These are phyloP conservation scores for Hemithea aestivaria DNA, from an alignment of 2,888 invertebrate species.

Conservation along the genomic window DNA sequence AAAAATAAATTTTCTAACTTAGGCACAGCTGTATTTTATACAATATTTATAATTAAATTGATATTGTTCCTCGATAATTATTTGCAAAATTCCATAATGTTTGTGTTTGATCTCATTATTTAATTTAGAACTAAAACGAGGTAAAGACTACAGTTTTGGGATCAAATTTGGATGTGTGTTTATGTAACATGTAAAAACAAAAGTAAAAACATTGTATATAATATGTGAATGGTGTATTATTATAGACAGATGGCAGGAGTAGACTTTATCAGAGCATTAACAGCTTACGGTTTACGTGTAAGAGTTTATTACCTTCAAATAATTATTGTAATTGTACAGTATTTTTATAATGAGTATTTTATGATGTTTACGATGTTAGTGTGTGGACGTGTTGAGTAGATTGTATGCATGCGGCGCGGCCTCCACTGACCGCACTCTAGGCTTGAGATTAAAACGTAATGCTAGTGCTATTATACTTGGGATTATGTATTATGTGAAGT, in stretches of 20 bases:
- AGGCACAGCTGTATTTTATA: constrained; percentile 40
- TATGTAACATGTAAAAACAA: constrained; percentile 69
- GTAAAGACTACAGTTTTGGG: constrained; percentile 78
- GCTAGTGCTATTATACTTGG: constrained; percentile 68
- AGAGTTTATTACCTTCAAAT: constrained; percentile 72
- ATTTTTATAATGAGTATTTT: constrained; percentile 77
- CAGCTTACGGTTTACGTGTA: constrained; percentile 61
- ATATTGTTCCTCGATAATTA: constrained; percentile 48
- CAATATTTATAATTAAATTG: constrained; percentile 31
- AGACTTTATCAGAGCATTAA: constrained; percentile 60
- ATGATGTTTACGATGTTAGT: constrained; percentile 46
- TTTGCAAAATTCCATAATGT: constrained; percentile 66
- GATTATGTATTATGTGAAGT: constrained; percentile 66
- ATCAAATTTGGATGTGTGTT: constrained; percentile 78
- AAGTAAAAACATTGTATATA: constrained; percentile 71
- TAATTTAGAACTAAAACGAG: constrained; percentile 77
- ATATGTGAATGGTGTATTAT: constrained; percentile 74
- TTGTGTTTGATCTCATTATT: constrained; percentile 78
- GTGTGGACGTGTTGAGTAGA: constrained; percentile 33
- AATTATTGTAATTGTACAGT: constrained; percentile 76
- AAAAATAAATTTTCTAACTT: constrained; percentile 33
- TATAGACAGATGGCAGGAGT: constrained; percentile 55
- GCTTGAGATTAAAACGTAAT: constrained; percentile 70
- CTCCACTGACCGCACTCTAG: constrained; percentile 28
- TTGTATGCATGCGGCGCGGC: constrained; percentile 22